phyloP scores from a whole-genome alignment of 1,140 invertebrate genomes.

The Zaprionus lachaisei region DNA sequence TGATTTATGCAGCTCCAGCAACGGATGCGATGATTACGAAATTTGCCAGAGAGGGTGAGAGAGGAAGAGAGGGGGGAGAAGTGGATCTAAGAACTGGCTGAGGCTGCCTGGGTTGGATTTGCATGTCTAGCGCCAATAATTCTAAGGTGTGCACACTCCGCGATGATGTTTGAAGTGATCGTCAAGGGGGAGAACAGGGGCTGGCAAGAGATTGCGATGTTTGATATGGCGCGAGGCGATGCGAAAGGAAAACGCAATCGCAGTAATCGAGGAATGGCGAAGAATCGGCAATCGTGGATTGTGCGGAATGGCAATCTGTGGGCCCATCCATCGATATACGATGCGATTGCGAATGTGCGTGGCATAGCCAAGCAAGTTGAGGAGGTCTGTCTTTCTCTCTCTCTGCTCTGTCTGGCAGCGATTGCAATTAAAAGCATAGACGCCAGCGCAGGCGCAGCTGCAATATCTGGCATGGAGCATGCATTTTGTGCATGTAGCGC shows the following conservation, averaged over 20 bases:
- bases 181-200: not conserved
- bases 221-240: conserved; percentile 76
- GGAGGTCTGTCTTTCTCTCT: not conserved
- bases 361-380: conserved; percentile 60
- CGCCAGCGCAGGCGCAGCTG: conserved; percentile 49
- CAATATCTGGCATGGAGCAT: conserved; percentile 62
- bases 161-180: conserved; percentile 72
- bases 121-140: conserved; percentile 83
- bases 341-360: conserved; percentile 64
- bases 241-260: conserved; percentile 1
- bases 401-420: conserved; percentile 35
- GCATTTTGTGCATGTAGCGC: conserved; percentile 76
- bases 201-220: conserved; percentile 60
- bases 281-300: conserved; percentile 35
- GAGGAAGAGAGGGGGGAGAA: conserved; percentile 8
- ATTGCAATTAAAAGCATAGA: conserved; percentile 72
- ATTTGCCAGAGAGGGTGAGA: conserved; percentile 54
- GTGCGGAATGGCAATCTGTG: conserved; percentile 35
- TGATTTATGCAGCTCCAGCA: conserved; percentile 66
- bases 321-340: conserved; percentile 58
- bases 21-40: conserved; percentile 61
- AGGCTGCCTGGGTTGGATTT: conserved; percentile 51
- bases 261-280: conserved; percentile 31
- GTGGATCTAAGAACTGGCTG: conserved; percentile 20
- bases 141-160: conserved; percentile 67